Percentiles rank a stretch among this genome's conserved stretches.
Conservation (phyloP, 2,113 vertebrate genomes). For the Pogona vitticeps region DNA sequence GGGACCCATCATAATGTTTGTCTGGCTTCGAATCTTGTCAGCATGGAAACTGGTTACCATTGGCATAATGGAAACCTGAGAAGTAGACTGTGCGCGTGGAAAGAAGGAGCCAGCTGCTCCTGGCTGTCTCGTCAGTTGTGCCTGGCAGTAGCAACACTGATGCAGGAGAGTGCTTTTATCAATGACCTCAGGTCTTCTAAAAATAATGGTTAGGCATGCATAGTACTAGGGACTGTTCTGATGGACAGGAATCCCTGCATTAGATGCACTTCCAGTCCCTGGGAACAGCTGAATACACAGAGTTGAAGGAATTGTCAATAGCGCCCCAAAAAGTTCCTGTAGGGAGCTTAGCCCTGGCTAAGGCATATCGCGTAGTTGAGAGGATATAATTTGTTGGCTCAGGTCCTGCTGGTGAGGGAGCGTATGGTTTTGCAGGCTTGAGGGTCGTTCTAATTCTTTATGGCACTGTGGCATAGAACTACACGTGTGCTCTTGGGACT, state of each 20-base stretch:
- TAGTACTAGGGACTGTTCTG: not conserved
- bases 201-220: not conserved
- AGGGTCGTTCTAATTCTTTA: not conserved
- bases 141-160: not conserved
- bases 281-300: not conserved
- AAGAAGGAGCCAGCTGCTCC: not conserved
- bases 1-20: not conserved
- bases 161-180: not conserved
- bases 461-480: too few relatives aligned
- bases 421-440: not conserved
- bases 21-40: not conserved
- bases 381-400: not conserved
- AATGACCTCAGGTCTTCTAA: not conserved
- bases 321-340: not conserved
- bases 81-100: too few relatives aligned
- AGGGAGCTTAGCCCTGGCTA: not conserved
- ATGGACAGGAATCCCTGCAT: not conserved
- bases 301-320: not conserved
- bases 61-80: not conserved
- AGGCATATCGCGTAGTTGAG: too few relatives aligned
- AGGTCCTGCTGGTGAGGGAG: not conserved
- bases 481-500: not conserved
- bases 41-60: not conserved
- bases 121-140: not conserved
- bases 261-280: not conserved